These are phyloP conservation scores for Steromphala cineraria DNA, from an alignment of 2,888 invertebrate genomes.

Conservation along the genomic window DNA sequence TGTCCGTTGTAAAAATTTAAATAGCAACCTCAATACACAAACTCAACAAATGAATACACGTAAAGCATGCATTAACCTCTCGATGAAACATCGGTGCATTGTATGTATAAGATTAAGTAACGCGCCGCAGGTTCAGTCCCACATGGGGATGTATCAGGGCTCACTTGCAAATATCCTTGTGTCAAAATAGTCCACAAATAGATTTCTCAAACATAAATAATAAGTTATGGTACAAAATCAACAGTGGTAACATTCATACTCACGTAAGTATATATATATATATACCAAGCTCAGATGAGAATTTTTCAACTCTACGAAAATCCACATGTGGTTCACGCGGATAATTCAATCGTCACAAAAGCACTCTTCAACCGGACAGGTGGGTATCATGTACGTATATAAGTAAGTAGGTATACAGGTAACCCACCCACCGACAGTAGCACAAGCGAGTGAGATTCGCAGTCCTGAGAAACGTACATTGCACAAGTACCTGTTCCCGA, in stretches of 20 bases:
- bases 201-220: constrained; percentile 16
- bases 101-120: neutral
- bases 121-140: neutral
- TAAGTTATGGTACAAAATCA: constrained; percentile 17
- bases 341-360: neutral
- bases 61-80: neutral
- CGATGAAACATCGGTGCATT: neutral
- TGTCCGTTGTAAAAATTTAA: no score
- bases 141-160: neutral
- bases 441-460: neutral
- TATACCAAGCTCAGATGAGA: neutral
- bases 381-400: no score
- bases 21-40: neutral
- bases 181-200: neutral
- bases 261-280: constrained; percentile 4
- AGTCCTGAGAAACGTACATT: constrained; percentile 12
- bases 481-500: neutral
- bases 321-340: neutral
- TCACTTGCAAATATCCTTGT: neutral
- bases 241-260: constrained; percentile 15
- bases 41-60: neutral
- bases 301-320: neutral
- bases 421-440: neutral
- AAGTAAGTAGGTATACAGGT: no score
- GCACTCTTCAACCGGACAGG: neutral